Conservation (phyloP, 2,888 invertebrate species). For the Criorhina ranunculi region DNA sequence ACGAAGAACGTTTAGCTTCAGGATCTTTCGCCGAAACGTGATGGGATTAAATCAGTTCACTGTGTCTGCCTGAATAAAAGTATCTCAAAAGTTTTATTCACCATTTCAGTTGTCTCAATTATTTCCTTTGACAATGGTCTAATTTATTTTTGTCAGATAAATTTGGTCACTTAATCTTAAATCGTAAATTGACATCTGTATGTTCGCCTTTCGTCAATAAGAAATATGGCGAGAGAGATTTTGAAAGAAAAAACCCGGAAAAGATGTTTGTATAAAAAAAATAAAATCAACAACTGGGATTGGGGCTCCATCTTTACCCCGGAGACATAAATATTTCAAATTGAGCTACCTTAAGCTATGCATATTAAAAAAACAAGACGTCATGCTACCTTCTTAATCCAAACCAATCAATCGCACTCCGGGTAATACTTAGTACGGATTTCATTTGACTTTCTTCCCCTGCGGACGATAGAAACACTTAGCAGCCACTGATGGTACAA, state of each 20-base stretch:
- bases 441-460: background rate
- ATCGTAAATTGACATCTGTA: too few relatives aligned
- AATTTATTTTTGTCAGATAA: too few relatives aligned
- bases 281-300: too few relatives aligned
- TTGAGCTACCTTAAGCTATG: too few relatives aligned
- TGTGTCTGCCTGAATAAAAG: background rate
- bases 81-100: background rate
- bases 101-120: background rate
- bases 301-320: too few relatives aligned
- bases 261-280: too few relatives aligned
- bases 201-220: too few relatives aligned
- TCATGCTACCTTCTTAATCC: constrained; percentile 16
- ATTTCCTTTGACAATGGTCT: too few relatives aligned
- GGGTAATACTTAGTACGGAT: background rate
- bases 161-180: too few relatives aligned
- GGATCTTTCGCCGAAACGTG: background rate
- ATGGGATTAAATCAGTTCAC: background rate
- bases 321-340: background rate
- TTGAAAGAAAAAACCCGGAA: too few relatives aligned
- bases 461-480: background rate
- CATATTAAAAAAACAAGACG: background rate
- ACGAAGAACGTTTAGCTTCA: background rate
- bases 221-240: too few relatives aligned
- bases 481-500: constrained; percentile 2
- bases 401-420: constrained; percentile 18